Evolutionary conservation across 1,140 invertebrate genomes (phyloP), one percentile per base, ranked within the genome.

Genomic region (Pteromalus puparum): DNA sequence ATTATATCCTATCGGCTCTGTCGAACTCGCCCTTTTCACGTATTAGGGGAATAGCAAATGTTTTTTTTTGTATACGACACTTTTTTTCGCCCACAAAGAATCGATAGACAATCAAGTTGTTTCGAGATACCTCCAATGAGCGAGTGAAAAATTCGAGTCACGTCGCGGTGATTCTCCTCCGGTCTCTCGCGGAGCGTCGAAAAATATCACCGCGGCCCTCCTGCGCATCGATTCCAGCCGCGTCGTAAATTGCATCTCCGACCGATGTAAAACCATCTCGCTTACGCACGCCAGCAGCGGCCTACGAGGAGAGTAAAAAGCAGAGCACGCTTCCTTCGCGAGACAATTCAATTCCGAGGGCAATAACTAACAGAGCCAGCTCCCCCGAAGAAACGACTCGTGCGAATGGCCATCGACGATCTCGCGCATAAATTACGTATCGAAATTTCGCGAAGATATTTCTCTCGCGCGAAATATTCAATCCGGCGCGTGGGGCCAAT

Each of bases 261-360:
- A 70, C 68, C n/a, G n/a, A n/a, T 74, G 53, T 81, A 81, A 82
- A 82, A 42, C 10, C 21, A 3, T 46, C 46, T 9, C n/a, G 7
- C 67, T 48, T 21, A 28, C 68, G 15, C 46, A 68, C 28, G 30
- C 3, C 3, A 81, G 48, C 67, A 9, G 38, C 38, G 2, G n/a
- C 6, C 2, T 34, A 34, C 34, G 34, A 12, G 38, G 34, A 72
- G 38, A 38, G 78, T 48, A 72, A 72, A 70, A 81, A 48, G 67
- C 38, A 81, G 79, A 34, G 28, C 72, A 68, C 13, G 15, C 34
- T 38, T 53, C 26, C 68, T 81, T 72, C 67, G 67, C 12, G 70
- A 74, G 72, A 82, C 81, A 82, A 82, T 82, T 82, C 75, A 82
- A 82, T 82, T 82, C 61, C 75, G 34, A 68, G 12, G 61, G 70